Evolutionary conservation across 2,888 invertebrate genomes (phyloP).

Genomic region (Thymelicus lineola): DNA sequence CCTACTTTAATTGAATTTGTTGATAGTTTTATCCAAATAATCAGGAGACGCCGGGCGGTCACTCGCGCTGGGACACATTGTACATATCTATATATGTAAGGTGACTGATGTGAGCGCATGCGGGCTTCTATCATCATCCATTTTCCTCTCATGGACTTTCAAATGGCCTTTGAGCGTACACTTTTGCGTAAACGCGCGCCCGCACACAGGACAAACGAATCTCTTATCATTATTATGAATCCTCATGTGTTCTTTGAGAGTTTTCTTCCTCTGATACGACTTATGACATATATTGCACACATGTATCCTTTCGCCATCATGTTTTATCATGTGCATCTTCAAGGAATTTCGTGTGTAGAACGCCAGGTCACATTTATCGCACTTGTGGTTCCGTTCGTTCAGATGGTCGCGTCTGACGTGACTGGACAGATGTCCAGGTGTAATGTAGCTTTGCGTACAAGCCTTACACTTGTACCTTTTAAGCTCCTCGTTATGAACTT

Average conservation of each 20-base stretch:
- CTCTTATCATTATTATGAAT: conserved; percentile 79
- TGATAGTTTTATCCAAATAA: no score
- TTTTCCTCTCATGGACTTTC: conserved; percentile 71
- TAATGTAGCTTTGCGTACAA: conserved; percentile 77
- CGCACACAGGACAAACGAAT: conserved; percentile 75
- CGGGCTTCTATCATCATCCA: conserved; percentile 60
- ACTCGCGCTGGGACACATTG: no score
- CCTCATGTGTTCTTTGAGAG: conserved; percentile 72
- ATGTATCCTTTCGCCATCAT: conserved; percentile 81
- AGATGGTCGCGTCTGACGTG: conserved; percentile 76
- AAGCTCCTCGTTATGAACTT: conserved; percentile 75
- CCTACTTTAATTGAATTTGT: no score
- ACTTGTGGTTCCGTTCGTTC: conserved; percentile 78
- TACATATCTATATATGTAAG: conserved; percentile 14
- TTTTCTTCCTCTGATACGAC: conserved; percentile 77
- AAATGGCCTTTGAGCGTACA: conserved; percentile 78
- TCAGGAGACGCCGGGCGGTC: no score
- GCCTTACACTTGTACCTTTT: conserved; percentile 79
- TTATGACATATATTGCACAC: conserved; percentile 80
- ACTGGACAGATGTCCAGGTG: conserved; percentile 75
- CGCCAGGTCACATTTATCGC: conserved; percentile 79
- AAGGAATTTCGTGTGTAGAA: conserved; percentile 83
- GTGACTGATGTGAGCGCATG: conserved; percentile 31
- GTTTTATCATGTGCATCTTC: conserved; percentile 85
- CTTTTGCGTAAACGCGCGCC: conserved; percentile 77